Percentiles rank a stretch among this genome's conserved stretches.
phyloP scores from a whole-genome alignment of 1,140 invertebrate species.

The Planococcus citri region DNA sequence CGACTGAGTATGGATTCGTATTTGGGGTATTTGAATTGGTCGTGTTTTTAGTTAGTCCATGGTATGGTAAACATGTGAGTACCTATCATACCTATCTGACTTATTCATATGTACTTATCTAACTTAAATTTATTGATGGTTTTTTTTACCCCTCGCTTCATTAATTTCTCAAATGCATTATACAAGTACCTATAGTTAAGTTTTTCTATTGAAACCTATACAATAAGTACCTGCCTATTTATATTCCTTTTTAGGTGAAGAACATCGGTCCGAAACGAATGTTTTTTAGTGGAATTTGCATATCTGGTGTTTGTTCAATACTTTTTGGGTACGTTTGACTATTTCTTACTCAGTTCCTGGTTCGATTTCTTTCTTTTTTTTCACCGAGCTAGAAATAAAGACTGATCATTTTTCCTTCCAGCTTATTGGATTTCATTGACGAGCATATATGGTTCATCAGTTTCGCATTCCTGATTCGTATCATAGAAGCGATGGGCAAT shows the following conservation, averaged over 20 bases:
- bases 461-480: constrained; percentile 71
- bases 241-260: constrained; percentile 45
- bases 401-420: too few species aligned
- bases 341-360: too few species aligned
- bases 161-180: too few species aligned
- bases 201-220: too few species aligned
- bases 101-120: neutral
- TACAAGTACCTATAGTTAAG: too few species aligned
- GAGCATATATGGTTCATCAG: constrained; percentile 69
- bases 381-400: too few species aligned
- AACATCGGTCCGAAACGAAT: constrained; percentile 69
- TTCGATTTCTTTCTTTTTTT: constrained; percentile 24
- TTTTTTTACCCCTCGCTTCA: too few species aligned
- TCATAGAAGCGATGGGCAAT: constrained; percentile 82
- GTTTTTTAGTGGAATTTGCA: constrained; percentile 76
- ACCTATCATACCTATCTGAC: constrained; percentile 5
- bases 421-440: constrained; percentile 66
- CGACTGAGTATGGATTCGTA: constrained; percentile 79
- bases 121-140: too few species aligned
- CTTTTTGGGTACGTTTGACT: constrained; percentile 56
- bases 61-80: constrained; percentile 73
- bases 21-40: constrained; percentile 88
- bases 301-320: constrained; percentile 68
- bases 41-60: constrained; percentile 74
- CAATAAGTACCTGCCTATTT: too few species aligned